phyloP scores from a whole-genome alignment of 2,113 vertebrate genomes.

The Nestor notabilis region DNA sequence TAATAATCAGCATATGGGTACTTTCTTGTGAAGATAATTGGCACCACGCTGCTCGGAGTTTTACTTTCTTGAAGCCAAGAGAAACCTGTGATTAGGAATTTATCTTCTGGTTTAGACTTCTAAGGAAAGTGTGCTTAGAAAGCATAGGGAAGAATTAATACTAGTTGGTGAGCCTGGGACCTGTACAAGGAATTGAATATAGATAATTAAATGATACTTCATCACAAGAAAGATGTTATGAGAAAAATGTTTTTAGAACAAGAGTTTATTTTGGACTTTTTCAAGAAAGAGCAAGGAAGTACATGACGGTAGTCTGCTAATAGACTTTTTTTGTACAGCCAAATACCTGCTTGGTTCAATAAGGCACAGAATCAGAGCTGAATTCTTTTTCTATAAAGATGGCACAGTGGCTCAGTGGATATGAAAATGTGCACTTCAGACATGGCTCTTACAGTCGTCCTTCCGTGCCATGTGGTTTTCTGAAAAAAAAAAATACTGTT shows the following conservation, averaged over 20 bases:
- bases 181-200: background rate
- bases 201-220: background rate
- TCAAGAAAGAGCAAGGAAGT: background rate
- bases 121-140: slow-evolving; percentile 5
- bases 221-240: background rate
- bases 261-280: background rate
- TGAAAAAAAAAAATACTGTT: background rate
- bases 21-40: slow-evolving; percentile 58
- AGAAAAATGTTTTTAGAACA: background rate
- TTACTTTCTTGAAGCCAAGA: slow-evolving; percentile 27
- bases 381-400: background rate
- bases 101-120: slow-evolving; percentile 6
- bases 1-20: slow-evolving; percentile 34
- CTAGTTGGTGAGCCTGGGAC: background rate
- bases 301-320: background rate
- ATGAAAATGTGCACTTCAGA: background rate
- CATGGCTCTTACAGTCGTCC: background rate
- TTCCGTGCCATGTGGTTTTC: background rate
- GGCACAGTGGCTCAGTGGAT: background rate
- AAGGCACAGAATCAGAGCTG: background rate
- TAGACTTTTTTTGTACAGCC: background rate
- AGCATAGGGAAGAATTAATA: background rate
- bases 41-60: slow-evolving; percentile 13
- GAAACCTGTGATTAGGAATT: slow-evolving; percentile 45
- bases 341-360: background rate